These are phyloP conservation scores for Euglossa dilemma DNA, from an alignment of 1,140 invertebrate genomes.

Conservation along the genomic window DNA sequence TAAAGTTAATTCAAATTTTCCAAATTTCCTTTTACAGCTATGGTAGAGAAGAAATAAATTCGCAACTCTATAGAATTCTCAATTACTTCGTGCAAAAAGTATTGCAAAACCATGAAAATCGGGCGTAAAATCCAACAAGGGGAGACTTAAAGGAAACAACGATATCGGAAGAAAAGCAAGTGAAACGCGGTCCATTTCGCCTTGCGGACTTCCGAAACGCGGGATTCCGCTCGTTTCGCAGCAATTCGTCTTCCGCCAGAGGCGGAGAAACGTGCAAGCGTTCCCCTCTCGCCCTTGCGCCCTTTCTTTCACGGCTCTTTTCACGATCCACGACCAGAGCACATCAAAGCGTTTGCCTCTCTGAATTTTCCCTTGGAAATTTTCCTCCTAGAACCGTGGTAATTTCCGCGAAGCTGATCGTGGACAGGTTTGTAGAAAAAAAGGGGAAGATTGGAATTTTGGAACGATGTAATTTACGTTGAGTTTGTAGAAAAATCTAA, in stretches of 20 bases:
- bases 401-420: not conserved
- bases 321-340: not conserved
- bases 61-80: too few relatives aligned
- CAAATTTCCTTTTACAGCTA: too few relatives aligned
- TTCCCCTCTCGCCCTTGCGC: too few relatives aligned
- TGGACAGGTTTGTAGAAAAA: not conserved
- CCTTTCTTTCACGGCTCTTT: constrained; percentile 2
- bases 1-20: too few relatives aligned
- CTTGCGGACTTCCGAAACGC: not conserved
- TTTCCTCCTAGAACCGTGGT: not conserved
- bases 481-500: too few relatives aligned
- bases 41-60: too few relatives aligned
- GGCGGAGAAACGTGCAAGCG: not conserved
- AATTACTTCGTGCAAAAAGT: too few relatives aligned
- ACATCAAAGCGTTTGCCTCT: constrained; percentile 3
- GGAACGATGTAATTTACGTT: too few relatives aligned
- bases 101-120: too few relatives aligned
- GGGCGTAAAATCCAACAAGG: too few relatives aligned
- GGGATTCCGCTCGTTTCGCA: not conserved
- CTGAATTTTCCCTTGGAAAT: not conserved
- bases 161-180: not conserved
- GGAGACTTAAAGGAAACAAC: not conserved
- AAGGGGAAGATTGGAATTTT: not conserved
- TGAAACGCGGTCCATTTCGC: not conserved
- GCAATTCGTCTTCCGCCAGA: not conserved